Evolutionary conservation across 2,113 vertebrate genomes (phyloP).

Genomic region (Clarias magur): DNA sequence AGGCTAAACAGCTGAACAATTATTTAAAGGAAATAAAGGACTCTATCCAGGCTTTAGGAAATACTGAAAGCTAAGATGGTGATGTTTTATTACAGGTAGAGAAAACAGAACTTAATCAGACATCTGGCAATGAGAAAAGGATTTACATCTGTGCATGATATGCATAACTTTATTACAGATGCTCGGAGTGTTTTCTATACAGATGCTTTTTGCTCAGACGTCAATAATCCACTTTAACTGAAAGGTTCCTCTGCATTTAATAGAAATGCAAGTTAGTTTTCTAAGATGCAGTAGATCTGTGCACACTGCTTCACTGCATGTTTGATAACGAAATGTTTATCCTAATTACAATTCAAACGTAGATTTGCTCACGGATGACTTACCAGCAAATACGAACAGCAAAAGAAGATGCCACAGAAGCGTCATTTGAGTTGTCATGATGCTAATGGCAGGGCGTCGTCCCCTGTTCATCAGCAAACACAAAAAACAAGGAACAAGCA

Average conservation of each 20-base stretch:
- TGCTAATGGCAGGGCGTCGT: conserved; percentile 50
- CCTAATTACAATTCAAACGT: not conserved
- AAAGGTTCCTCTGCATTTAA: not conserved
- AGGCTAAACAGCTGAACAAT: not conserved
- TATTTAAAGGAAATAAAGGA: not conserved
- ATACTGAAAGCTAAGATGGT: not conserved
- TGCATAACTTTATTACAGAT: not conserved
- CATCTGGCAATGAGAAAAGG: not conserved
- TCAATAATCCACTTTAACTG: not conserved
- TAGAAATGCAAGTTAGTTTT: not conserved
- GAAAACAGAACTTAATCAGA: not conserved
- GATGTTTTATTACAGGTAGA: not conserved
- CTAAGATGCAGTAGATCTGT: not conserved
- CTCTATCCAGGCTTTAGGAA: not conserved
- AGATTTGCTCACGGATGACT: conserved; percentile 53
- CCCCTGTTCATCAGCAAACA: conserved; percentile 43
- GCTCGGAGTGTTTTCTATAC: not conserved
- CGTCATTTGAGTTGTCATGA: conserved; percentile 63
- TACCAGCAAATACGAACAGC: conserved; percentile 66
- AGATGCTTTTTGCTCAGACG: not conserved
- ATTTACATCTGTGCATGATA: not conserved
- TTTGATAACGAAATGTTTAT: not conserved
- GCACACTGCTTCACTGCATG: not conserved
- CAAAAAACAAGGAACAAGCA: not conserved
- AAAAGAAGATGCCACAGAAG: conserved; percentile 57